Evolutionary conservation across 2,113 vertebrate species (phyloP), one percentile per base, ranked within the genome.

Genomic region (Irena cyanogastra): DNA sequence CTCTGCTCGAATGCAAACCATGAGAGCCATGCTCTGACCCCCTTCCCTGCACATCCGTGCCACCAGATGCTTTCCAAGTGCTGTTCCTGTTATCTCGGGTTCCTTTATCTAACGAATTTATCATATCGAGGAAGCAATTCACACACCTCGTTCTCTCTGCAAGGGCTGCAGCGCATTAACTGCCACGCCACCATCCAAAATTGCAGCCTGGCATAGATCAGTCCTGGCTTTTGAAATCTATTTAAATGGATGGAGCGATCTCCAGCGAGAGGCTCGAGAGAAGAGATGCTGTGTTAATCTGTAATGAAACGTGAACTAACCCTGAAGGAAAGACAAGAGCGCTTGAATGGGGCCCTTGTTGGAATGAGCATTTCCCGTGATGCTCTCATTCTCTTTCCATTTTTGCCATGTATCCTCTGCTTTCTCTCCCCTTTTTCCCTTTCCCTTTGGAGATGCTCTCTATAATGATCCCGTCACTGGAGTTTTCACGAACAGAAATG

Each of bases 221-320:
- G 7, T 66, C 92, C 88, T 10, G 10, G 63, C 87, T 90, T 95
- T 94, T 92, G 89, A 93, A 93, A 95, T n/a, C 41, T 61, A 72
- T 96, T 95, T 92, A 94, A 93, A 96, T 96, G 94, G 94, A 89
- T 78, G 85, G 60, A 77, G 91, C 2, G 45, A 80, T 91, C 90
- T 78, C n/a, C 60, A 84, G 93, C 8, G 8, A 89, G 80, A 44
- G 82, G 47, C 87, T 75, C 1, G 33, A 87, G 96, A 90, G 94
- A 83, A 61, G 90, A 88, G 95, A 63, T 72, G 94, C 94, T 90
- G 93, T 90, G 95, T 96, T 97, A 90, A 97, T 97, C 90, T 85
- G 65, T 93, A 93, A 95, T 94, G 94, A 96, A 93, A 97, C 88
- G 74, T 60, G 83, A 93, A 82, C 79, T n/a, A 90, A 69, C 90